Evolutionary conservation across 2,113 vertebrate species (phyloP), one percentile per base, ranked within the genome.

Genomic region (Ciconia stormi): DNA sequence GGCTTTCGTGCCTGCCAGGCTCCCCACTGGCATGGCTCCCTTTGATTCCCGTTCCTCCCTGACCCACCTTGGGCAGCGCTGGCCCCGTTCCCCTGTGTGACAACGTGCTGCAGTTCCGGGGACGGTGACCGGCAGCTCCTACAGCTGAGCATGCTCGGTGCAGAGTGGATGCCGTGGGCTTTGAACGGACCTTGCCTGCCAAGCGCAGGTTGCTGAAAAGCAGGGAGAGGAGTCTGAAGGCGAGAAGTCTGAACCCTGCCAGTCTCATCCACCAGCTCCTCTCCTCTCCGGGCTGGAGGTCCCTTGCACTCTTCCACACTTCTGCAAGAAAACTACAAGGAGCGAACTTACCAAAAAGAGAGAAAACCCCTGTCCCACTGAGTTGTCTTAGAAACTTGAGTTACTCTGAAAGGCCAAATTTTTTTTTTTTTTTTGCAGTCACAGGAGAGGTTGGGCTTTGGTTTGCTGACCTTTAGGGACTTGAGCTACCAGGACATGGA

Each of bases 81-180:
- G 89, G 36, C 62, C 87, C 22, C 1, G 0, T 80, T 94, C 52
- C n/a, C 25, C 59, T 3, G 10, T 13, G 66, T 71, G 87, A 92
- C 8, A 70, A 4, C 3, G 5, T 7, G 17, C 40, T 69, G 38
- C 26, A 10, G 0, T 18, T 26, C 72, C 0, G 5, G 26, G 66
- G 67, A 27, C 3, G 21, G 63, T 23, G 40, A 30, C 9, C 27
- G 14, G 46, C 36, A 30, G 7, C 26, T 53, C 82, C 61, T 49
- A 65, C 49, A 26, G 69, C 30, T 23, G 16, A 3, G 19, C 7
- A 1, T 26, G 22, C 52, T 71, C 1, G 0, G 8, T 34, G 63
- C 73, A 38, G 71, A 76, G 71, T 0, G 0, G 3, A 9, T 20
- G 62, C 30, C 34, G 21, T 55, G 82, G 40, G 46, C 55, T 90